Percentiles rank a stretch among this genome's conserved stretches.
Evolutionary conservation across 1,140 invertebrate genomes (phyloP).

Genomic region (Eriocheir sinensis): DNA sequence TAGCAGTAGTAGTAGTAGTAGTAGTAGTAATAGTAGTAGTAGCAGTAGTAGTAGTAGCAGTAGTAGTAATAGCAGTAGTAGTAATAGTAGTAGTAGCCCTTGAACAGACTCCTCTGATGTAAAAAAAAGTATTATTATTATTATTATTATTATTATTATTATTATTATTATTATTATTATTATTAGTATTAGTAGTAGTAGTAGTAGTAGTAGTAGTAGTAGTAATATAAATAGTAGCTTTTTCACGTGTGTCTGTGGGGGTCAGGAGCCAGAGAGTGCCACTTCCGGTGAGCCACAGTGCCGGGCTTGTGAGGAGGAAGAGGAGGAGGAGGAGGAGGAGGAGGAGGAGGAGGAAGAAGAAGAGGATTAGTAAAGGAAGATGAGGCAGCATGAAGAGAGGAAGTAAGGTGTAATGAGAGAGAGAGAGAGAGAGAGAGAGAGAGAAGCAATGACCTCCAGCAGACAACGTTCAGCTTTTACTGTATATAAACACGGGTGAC

Average conservation of each 20-base stretch:
- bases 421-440: slow-evolving; percentile 55
- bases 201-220: neutral
- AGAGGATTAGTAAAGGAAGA: too few species aligned
- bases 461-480: neutral
- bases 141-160: neutral
- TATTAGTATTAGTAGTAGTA: neutral
- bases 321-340: neutral
- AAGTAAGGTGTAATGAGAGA: neutral
- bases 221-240: neutral
- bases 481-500: neutral
- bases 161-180: neutral
- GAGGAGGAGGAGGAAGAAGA: neutral
- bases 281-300: neutral
- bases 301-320: neutral
- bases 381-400: neutral
- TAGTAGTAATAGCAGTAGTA: neutral
- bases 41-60: neutral
- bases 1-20: neutral
- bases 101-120: neutral
- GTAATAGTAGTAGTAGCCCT: neutral
- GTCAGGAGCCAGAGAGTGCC: neutral
- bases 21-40: neutral
- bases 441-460: neutral
- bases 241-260: neutral
- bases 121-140: neutral